phyloP scores from a whole-genome alignment of 2,113 vertebrate species.

The Ciconia boyciana region DNA sequence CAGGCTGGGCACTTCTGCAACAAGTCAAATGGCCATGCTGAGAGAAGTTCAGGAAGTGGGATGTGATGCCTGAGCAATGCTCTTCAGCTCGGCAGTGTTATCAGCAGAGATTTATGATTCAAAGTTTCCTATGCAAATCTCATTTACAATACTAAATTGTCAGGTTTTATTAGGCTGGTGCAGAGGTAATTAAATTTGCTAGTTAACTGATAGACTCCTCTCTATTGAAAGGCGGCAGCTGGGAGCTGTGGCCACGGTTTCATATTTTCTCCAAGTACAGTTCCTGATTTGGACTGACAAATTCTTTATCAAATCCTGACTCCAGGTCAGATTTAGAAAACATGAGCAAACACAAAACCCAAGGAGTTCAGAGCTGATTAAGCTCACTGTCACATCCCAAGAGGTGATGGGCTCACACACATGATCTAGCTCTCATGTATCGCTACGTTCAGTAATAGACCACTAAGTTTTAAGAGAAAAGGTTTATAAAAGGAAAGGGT shows the following conservation, averaged over 20 bases:
- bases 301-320: neutral
- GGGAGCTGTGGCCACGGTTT: neutral
- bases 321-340: neutral
- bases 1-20: neutral
- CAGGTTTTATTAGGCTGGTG: neutral
- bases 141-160: neutral
- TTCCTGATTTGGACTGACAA: neutral
- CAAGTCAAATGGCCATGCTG: neutral
- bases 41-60: neutral
- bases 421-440: neutral
- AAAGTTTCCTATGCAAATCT: neutral
- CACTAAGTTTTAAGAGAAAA: neutral
- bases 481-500: neutral
- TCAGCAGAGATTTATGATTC: neutral
- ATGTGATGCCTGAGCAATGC: neutral
- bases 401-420: neutral
- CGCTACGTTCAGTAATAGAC: neutral
- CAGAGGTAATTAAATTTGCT: constrained; percentile 1
- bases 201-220: neutral
- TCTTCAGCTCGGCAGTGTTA: neutral
- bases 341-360: neutral
- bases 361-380: neutral
- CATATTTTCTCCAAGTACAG: neutral
- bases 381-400: neutral
- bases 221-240: neutral